These are phyloP conservation scores for Dioctria linearis DNA, from an alignment of 2,888 invertebrate species.

Conservation along the genomic window DNA sequence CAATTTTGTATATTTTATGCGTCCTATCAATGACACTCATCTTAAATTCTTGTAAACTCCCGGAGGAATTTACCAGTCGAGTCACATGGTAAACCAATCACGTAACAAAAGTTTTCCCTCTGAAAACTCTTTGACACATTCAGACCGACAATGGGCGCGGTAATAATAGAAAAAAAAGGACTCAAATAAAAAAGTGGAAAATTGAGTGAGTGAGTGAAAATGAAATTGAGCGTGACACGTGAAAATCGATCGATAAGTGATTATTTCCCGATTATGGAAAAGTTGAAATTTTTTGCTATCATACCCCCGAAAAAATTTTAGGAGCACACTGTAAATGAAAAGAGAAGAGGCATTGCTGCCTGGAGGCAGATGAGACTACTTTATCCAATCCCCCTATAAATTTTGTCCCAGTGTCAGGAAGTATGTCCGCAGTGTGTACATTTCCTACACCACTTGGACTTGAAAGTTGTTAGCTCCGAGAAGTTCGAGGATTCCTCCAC, in stretches of 20 bases:
- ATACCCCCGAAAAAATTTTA: background rate
- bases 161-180: conserved; percentile 23
- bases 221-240: conserved; percentile 53
- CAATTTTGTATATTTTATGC: conserved; percentile 9
- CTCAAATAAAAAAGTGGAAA: conserved; percentile 34
- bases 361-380: background rate
- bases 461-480: background rate
- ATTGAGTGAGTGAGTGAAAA: conserved; percentile 52
- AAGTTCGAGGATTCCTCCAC: background rate
- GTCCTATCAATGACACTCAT: conserved; percentile 31
- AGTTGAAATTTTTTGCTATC: conserved; percentile 33
- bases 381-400: conserved; percentile 29
- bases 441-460: conserved; percentile 40
- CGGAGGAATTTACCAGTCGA: conserved; percentile 31
- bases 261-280: conserved; percentile 52
- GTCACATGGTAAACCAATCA: conserved; percentile 45
- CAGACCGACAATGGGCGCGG: conserved; percentile 45
- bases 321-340: conserved; percentile 38
- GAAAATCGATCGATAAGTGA: conserved; percentile 52
- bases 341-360: background rate
- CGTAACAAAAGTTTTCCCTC: conserved; percentile 49
- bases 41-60: conserved; percentile 43
- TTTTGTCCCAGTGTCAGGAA: conserved; percentile 44
- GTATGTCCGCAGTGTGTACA: conserved; percentile 47
- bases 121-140: conserved; percentile 47